Evolutionary conservation across 1,140 invertebrate genomes (phyloP), one percentile per base, ranked within the genome.

Genomic region (Phthorimaea operculella): DNA sequence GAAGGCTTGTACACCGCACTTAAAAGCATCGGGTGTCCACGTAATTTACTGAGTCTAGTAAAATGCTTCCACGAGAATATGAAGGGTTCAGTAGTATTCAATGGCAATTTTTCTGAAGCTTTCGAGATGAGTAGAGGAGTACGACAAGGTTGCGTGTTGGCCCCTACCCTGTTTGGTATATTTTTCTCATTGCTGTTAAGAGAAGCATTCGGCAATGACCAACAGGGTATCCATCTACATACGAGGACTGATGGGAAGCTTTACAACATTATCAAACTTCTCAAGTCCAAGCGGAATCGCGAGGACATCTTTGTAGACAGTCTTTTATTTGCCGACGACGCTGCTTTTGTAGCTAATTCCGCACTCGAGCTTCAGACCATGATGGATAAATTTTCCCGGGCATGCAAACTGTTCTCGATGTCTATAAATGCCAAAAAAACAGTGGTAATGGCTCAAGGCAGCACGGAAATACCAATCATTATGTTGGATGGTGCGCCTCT

Each of bases 241-340:
- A 33, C 21, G 18, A 51, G 28, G 28, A 28, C 49, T 11, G 49
- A 51, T 33, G 49, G 28, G 14, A 33, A 33, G n/a, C 49, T 33
- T 4, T 51, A 4, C n/a, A 51, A 33, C 9, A 15, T 33, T 1
- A 39, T 39, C 3, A 1, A 10, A 6, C 21, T n/a, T 8, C 28
- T 33, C 11, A 51, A 33, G 11, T 51, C 49, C 12, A 51, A 51
- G 28, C 28, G n/a, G n/a, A 11, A 14, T n/a, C 48, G 48, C 4
- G 4, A 21, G 16, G 48, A 49, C 11, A 18, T 9, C 0, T 49
- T 18, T 28, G 16, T 10, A 12, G 21, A 33, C 10, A 15, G 21
- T 33, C n/a, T 51, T 5, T 12, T 51, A 8, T 51, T 33, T 51
- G 18, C 49, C 28, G 49, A 33, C 14, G 49, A 51, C 21, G 49